A percentile compares a stretch with the other conserved stretches of the same genome.
Conservation (phyloP, 2,888 invertebrate species). For the Dendrolimus houi region DNA sequence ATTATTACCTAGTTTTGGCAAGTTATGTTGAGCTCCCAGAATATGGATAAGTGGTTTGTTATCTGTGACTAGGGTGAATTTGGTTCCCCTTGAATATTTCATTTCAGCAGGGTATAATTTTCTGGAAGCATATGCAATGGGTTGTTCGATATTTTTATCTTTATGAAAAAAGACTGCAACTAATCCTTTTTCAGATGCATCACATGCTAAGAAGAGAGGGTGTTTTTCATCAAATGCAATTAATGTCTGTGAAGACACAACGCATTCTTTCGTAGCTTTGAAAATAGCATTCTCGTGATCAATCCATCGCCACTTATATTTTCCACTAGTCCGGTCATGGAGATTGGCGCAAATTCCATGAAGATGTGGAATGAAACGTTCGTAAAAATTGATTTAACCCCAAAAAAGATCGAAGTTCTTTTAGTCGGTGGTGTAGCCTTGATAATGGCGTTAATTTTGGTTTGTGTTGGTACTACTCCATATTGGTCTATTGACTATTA, state of each 20-base stretch:
- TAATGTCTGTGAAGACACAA: conserved; percentile 3
- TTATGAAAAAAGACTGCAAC: no score
- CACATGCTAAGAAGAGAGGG: conserved; percentile 4
- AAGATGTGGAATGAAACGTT: no score
- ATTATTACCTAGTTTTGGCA: conserved; percentile 8
- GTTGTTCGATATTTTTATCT: no score
- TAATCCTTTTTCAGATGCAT: neutral
- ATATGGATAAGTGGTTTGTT: conserved; percentile 8
- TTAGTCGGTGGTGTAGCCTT: no score
- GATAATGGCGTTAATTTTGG: conserved; percentile 1
- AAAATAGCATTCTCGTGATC: conserved; percentile 2
- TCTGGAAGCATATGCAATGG: no score
- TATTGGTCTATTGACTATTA: conserved; percentile 8
- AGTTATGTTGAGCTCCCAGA: conserved; percentile 6
- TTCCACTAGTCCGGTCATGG: neutral
- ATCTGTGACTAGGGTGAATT: conserved; percentile 2
- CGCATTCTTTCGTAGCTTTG: no score
- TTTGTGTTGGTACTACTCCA: conserved; percentile 5
- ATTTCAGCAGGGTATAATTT: no score
- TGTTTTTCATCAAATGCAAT: conserved; percentile 5
- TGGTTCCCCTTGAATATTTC: no score
- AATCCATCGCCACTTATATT: conserved; percentile 6
- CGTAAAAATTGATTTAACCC: no score
- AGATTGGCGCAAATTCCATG: no score
- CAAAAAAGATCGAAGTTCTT: no score